Evolutionary conservation across 2,888 invertebrate genomes (phyloP).

Genomic region (Gerris lacustris): DNA sequence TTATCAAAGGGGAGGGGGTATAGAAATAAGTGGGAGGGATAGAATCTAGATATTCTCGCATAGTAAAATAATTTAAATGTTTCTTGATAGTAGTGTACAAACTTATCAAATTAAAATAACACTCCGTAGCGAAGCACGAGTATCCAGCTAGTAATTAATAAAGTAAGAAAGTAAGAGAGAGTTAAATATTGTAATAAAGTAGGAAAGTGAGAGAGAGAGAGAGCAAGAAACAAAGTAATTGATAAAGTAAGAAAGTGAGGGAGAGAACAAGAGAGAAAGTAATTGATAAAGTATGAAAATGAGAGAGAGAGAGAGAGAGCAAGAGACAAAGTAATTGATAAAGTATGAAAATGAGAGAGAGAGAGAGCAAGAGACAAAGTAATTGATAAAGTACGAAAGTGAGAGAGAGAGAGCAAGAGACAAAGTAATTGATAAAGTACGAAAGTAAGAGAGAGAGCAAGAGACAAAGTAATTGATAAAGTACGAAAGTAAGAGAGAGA

Average conservation of each 20-base stretch:
- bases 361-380: too few relatives aligned
- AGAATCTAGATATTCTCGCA: too few relatives aligned
- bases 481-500: background rate
- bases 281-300: background rate
- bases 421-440: background rate
- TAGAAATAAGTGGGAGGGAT: too few relatives aligned
- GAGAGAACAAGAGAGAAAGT: background rate
- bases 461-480: background rate
- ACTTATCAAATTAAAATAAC: too few relatives aligned
- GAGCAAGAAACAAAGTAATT: constrained; percentile 11
- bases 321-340: too few relatives aligned
- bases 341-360: too few relatives aligned
- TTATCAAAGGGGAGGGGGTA: too few relatives aligned
- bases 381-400: too few relatives aligned
- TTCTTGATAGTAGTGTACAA: too few relatives aligned
- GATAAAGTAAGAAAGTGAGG: constrained; percentile 12
- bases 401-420: background rate
- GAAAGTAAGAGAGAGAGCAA: background rate
- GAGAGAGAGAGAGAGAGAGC: background rate
- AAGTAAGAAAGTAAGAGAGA: constrained; percentile 8
- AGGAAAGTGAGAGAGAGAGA: constrained; percentile 15
- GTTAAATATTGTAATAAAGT: background rate
- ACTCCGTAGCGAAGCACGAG: too few relatives aligned
- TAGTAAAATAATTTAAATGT: too few relatives aligned
- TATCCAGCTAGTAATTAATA: background rate